Conservation (phyloP, 2,888 invertebrate genomes). For the Tipula vernalis region DNA sequence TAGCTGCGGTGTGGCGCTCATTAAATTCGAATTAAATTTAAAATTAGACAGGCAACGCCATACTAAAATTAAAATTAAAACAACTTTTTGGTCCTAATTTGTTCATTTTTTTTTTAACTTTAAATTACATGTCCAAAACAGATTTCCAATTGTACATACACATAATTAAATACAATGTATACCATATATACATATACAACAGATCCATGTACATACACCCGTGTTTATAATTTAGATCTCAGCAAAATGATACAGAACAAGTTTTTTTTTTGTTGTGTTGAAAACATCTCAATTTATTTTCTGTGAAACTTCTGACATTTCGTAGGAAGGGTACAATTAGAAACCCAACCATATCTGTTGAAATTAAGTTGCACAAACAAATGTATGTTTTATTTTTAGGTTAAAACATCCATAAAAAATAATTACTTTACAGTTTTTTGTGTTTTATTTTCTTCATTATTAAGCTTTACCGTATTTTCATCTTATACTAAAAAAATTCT, state of each 20-base stretch:
- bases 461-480: background rate
- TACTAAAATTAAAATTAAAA: background rate
- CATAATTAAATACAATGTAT: no score
- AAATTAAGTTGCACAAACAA: slow-evolving; percentile 4
- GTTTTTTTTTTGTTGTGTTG: background rate
- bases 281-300: background rate
- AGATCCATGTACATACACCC: background rate
- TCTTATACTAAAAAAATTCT: background rate
- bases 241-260: background rate
- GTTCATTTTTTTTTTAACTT: background rate
- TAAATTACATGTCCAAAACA: background rate
- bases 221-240: background rate
- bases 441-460: background rate
- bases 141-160: background rate
- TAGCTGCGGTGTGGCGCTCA: background rate
- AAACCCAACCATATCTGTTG: background rate
- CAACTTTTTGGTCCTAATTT: background rate
- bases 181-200: background rate
- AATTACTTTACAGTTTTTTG: background rate
- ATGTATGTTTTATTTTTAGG: background rate
- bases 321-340: background rate
- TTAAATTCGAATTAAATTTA: background rate
- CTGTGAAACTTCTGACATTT: background rate
- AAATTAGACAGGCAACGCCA: background rate
- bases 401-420: background rate